Evolutionary conservation across 2,888 invertebrate genomes (phyloP), one percentile per base, ranked within the genome.

Genomic region (Cryptosula pallasiana): DNA sequence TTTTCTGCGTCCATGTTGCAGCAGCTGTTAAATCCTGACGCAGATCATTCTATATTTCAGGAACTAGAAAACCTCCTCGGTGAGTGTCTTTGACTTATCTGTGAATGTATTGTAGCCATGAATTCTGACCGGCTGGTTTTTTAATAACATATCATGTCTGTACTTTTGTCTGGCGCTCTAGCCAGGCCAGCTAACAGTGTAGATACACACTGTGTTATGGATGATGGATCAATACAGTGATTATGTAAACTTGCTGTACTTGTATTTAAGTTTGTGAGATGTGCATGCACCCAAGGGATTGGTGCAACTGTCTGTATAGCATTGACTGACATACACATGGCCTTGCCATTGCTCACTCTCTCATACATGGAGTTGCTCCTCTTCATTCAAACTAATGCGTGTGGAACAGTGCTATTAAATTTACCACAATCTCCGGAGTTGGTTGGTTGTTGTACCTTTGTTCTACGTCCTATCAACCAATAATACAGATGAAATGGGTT

Each of bases 61-160:
- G 63, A 63, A n/a, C 63, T 63, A 63, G 63, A 63, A 32, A 63
- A 27, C 27, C 32, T 63, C 2, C 63, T 63, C 27, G 63, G 63
- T 63, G n/a, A 57, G 57, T 57, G 9, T 45, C 5, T 45, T n/a
- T n/a, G n/a, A n/a, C n/a, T n/a, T n/a, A n/a, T n/a, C n/a, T n/a
- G n/a, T n/a, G n/a, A n/a, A n/a, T n/a, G n/a, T n/a, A n/a, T n/a
- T n/a, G n/a, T n/a, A n/a, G n/a, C n/a, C n/a, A n/a, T n/a, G n/a
- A n/a, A n/a, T n/a, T n/a, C n/a, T n/a, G n/a, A n/a, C n/a, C n/a
- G n/a, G n/a, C n/a, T n/a, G n/a, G n/a, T n/a, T n/a, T n/a, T n/a
- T n/a, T n/a, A n/a, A n/a, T n/a, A n/a, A n/a, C n/a, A n/a, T n/a
- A n/a, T n/a, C n/a, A n/a, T n/a, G n/a, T n/a, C n/a, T n/a, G n/a